Conservation (phyloP, 2,113 vertebrate species). For the Alethe castanea region DNA sequence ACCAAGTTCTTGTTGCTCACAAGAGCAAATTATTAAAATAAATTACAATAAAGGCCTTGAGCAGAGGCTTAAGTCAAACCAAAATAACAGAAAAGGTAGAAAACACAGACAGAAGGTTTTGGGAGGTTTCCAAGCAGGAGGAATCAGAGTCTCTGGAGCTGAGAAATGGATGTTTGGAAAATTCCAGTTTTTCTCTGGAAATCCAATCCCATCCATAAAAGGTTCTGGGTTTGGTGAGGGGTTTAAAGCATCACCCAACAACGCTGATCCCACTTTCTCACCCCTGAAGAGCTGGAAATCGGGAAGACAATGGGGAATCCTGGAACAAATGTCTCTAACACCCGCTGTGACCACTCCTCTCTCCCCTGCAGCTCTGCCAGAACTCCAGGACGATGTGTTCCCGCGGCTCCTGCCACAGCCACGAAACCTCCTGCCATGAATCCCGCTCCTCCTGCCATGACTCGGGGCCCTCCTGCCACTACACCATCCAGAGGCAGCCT, state of each 20-base stretch:
- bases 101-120: background rate
- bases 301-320: background rate
- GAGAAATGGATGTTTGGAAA: background rate
- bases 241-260: background rate
- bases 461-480: background rate
- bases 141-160: background rate
- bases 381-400: background rate
- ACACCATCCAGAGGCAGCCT: background rate
- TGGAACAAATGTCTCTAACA: background rate
- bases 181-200: background rate
- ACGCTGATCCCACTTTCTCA: background rate
- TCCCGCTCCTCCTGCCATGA: background rate
- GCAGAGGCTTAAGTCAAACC: background rate
- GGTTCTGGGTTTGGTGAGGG: fast-evolving
- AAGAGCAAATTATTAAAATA: background rate
- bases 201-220: fast-evolving
- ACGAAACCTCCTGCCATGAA: background rate
- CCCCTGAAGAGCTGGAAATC: background rate
- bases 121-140: background rate
- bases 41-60: background rate
- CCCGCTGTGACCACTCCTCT: fast-evolving
- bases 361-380: background rate
- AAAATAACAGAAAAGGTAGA: background rate
- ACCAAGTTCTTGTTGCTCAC: background rate
- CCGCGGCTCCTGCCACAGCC: background rate